phyloP scores from a whole-genome alignment of 2,113 vertebrate species.

The Brachirus orientalis region DNA sequence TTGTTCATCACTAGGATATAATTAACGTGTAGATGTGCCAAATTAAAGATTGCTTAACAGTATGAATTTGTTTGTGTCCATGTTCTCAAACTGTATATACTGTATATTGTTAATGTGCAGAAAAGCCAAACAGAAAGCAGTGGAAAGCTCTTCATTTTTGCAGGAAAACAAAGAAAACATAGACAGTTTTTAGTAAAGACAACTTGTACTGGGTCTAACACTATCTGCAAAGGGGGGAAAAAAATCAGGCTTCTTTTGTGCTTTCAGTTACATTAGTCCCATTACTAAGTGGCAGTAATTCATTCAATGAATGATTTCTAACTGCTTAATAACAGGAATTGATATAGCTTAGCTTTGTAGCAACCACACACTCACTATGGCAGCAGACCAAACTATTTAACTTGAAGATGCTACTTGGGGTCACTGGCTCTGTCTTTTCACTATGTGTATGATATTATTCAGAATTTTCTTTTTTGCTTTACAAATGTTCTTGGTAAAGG shows the following conservation, averaged over 20 bases:
- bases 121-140: conserved; percentile 5
- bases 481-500: conserved; percentile 60
- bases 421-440: too few relatives aligned
- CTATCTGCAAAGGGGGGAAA: conserved; percentile 51
- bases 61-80: too few relatives aligned
- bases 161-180: conserved; percentile 14
- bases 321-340: conserved; percentile 56
- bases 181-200: conserved; percentile 11
- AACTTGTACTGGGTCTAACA: conserved; percentile 48
- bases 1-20: conserved; percentile 8
- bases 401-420: too few relatives aligned
- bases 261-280: conserved; percentile 38
- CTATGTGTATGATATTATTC: conserved; percentile 26
- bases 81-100: conserved; percentile 10
- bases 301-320: conserved; percentile 54
- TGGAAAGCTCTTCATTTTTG: conserved; percentile 13
- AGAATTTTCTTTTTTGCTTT: too few relatives aligned
- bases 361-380: conserved; percentile 40
- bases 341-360: conserved; percentile 39
- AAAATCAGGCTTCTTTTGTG: conserved; percentile 45
- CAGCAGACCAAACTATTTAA: conserved; percentile 45
- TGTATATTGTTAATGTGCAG: neutral
- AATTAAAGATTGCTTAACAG: too few relatives aligned
- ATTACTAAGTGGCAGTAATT: conserved; percentile 63
- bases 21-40: too few relatives aligned